A percentile compares a stretch with the other conserved stretches of the same genome.
phyloP scores from a whole-genome alignment of 37 sponge, comb jelly and placozoan genomes.

The Crambe crambe region DNA sequence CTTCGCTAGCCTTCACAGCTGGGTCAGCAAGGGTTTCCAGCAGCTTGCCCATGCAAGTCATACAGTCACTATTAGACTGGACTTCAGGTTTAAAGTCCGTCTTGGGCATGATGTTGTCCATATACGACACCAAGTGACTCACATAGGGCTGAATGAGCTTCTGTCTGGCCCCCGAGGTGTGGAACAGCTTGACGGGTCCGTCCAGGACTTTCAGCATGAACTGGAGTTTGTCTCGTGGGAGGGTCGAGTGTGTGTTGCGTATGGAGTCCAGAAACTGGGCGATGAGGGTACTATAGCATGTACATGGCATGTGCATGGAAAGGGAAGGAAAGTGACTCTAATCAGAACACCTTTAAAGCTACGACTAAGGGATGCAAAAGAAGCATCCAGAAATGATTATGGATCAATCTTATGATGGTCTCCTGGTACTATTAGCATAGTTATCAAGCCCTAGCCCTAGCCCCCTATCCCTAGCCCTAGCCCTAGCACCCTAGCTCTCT shows the following conservation, averaged over 20 bases:
- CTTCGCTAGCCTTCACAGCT: neutral
- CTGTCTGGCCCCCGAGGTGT: conserved; percentile 3
- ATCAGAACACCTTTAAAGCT: too few relatives aligned
- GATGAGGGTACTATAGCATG: conserved; percentile 13
- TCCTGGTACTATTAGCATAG: too few relatives aligned
- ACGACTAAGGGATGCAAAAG: too few relatives aligned
- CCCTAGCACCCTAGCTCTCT: too few relatives aligned
- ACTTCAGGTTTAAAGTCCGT: conserved; percentile 21
- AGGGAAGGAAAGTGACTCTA: neutral
- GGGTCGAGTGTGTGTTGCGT: conserved; percentile 20
- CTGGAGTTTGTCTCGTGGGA: conserved; percentile 25
- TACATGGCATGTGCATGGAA: neutral
- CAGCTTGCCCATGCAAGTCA: conserved; percentile 19
- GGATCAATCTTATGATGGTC: too few relatives aligned
- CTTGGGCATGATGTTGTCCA: conserved; percentile 32
- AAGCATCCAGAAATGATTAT: too few relatives aligned
- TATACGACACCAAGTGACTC: conserved; percentile 18
- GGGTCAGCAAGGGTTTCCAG: conserved; percentile 17
- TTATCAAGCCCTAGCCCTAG: too few relatives aligned
- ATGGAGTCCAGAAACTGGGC: conserved; percentile 39
- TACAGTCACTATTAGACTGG: conserved; percentile 11
- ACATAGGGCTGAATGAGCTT: conserved; percentile 46
- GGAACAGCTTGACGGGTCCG: conserved; percentile 47
- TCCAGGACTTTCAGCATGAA: conserved; percentile 51
- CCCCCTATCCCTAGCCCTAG: too few relatives aligned